Conservation (phyloP, 2,797 vertebrate species). For the Anolis apletophallus region DNA sequence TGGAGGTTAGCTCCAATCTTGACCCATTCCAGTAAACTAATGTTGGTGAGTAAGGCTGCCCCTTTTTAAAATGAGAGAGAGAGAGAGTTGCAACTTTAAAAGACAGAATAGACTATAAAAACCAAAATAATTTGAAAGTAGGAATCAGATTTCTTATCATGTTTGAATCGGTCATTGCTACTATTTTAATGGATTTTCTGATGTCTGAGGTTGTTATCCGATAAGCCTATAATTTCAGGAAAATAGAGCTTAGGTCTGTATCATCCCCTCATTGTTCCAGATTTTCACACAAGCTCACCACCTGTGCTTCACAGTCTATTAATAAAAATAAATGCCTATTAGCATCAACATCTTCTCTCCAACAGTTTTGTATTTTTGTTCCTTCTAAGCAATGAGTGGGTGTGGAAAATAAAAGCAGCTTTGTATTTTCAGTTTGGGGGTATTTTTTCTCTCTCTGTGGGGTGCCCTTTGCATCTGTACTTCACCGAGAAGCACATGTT, state of each 20-base stretch:
- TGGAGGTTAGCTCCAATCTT: neutral
- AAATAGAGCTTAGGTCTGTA: neutral
- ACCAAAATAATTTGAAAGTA: neutral
- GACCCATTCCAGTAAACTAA: too few relatives aligned
- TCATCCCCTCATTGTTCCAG: neutral
- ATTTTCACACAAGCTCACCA: neutral
- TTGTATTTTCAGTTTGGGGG: neutral
- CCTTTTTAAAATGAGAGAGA: neutral
- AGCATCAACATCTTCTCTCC: neutral
- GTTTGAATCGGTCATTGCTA: neutral
- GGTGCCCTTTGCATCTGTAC: neutral
- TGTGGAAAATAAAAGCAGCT: neutral
- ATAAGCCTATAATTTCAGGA: neutral
- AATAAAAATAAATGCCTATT: neutral
- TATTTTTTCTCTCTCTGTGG: neutral
- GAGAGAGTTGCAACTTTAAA: neutral
- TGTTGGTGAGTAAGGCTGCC: neutral
- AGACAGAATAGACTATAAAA: neutral
- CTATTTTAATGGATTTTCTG: neutral
- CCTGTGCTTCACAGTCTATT: neutral
- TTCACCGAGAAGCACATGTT: neutral
- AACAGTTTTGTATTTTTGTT: constrained; percentile 1
- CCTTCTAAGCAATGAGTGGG: neutral
- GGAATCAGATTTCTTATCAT: neutral
- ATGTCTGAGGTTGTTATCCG: neutral